phyloP scores from a whole-genome alignment of 37 sponge, comb jelly and placozoan species.

The Ephydatia muelleri region DNA sequence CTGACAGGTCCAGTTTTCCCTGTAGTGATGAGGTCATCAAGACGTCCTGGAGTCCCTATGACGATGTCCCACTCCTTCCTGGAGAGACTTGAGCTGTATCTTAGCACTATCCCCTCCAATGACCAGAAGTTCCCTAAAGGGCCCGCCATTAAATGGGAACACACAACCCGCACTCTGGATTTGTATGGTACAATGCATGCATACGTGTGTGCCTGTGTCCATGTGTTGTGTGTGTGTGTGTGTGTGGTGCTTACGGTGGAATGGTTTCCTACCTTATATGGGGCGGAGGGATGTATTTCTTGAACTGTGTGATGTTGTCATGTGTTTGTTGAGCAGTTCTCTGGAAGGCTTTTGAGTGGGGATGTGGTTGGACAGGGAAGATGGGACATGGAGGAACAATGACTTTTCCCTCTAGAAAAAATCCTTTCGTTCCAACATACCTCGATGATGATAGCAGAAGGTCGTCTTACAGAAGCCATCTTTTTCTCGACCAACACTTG shows the following conservation, averaged over 20 bases:
- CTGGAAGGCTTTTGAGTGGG: conserved; percentile 73
- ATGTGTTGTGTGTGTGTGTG: too few relatives aligned
- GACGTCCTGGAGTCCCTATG: conserved; percentile 90
- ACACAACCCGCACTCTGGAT: too few relatives aligned
- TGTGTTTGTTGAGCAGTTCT: conserved; percentile 96
- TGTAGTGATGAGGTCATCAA: conserved; percentile 91
- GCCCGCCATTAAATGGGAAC: too few relatives aligned
- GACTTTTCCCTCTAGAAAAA: too few relatives aligned
- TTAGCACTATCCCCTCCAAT: conserved; percentile 92
- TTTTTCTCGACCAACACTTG: too few relatives aligned
- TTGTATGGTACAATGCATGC: too few relatives aligned
- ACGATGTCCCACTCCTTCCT: conserved; percentile 90
- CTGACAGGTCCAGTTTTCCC: conserved; percentile 80
- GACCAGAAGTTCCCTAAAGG: conserved; percentile 62
- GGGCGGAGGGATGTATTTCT: conserved; percentile 74
- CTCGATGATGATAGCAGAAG: conserved; percentile 83
- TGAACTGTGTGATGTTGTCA: conserved; percentile 85
- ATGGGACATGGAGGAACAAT: too few relatives aligned
- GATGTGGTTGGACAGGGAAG: too few relatives aligned
- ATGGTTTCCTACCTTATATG: conserved; percentile 67
- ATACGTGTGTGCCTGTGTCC: too few relatives aligned
- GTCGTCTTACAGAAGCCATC: background rate
- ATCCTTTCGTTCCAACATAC: conserved; percentile 4
- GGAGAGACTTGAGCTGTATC: conserved; percentile 75
- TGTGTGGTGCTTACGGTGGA: too few relatives aligned